Evolutionary conservation across 2,888 invertebrate species (phyloP), one percentile per base, ranked within the genome.

Genomic region (Trachelus stipa): DNA sequence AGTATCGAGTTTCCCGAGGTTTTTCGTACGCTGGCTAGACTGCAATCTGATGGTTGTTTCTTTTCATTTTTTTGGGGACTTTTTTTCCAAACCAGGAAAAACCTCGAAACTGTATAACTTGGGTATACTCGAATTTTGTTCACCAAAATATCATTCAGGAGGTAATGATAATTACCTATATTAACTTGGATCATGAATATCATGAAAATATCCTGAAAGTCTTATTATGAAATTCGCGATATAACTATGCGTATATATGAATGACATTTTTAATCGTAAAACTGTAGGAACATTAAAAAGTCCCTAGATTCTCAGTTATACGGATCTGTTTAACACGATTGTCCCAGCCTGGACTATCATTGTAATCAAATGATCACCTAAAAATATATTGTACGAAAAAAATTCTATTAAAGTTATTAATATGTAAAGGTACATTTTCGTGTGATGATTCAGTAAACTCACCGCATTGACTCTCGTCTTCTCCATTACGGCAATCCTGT

Each of bases 381-480:
- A 56, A 56, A 23, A 56, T 56, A 9, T 56, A 23, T 56, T 56
- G 9, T 9, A 23, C 23, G 23, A 56, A 56, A 9, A 9, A 56
- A 56, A 56, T 9, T 56, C 56, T 56, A 23, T 23, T 23, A 56
- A 23, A 23, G 23, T 1, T 23, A 56, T 34, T 9, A 11, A 34
- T 34, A 34, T 11, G 34, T 34, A 34, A 34, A 34, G 34, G 9
- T 9, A 34, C 34, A 34, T 1, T 11, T 34, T 1, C 1, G 9
- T 11, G 34, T 11, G 23, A 56, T 23, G 56, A 56, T 9, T 23
- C 15, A 9, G 56, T 23, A 76, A 73, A 90, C 90, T 90, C 87
- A 91, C 91, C 90, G 85, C 94, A 94, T 83, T 92, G 91, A 77
- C 86, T 90, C 87, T 94, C 94, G 86, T 94, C 94, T 84, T 94